phyloP scores from a whole-genome alignment of 1,140 invertebrate genomes.

The Zaprionus capensis region DNA sequence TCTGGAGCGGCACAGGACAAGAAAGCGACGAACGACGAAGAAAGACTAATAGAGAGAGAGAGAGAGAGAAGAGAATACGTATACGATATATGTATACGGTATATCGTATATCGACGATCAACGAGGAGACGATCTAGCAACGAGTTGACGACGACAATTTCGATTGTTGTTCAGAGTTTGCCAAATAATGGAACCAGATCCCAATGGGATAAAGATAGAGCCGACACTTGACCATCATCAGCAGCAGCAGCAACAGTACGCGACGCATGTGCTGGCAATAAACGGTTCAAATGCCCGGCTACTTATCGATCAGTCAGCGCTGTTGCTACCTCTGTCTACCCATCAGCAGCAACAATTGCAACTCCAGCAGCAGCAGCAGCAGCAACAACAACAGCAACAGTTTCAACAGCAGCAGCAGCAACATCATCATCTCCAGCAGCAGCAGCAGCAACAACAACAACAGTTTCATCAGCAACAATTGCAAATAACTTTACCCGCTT shows the following conservation, averaged over 20 bases:
- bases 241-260: constrained; percentile 71
- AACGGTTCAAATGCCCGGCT: constrained; percentile 81
- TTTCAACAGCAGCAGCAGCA: constrained; percentile 60
- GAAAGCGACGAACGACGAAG: no score
- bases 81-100: constrained; percentile 3
- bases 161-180: constrained; percentile 77
- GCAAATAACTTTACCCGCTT: constrained; percentile 63
- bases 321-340: constrained; percentile 79
- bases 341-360: constrained; percentile 75
- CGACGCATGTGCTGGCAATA: constrained; percentile 78
- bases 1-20: constrained; percentile 12
- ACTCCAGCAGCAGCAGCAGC: constrained; percentile 48
- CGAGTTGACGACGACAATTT: constrained; percentile 73
- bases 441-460: constrained; percentile 64
- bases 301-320: constrained; percentile 79
- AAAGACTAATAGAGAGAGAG: background rate
- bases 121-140: constrained; percentile 23
- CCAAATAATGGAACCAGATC: constrained; percentile 84
- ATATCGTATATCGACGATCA: constrained; percentile 2
- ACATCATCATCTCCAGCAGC: constrained; percentile 61
- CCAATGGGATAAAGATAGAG: constrained; percentile 84
- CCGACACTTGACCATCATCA: constrained; percentile 81
- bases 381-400: constrained; percentile 46
- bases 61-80: background rate
- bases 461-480: constrained; percentile 68